A percentile compares a stretch with the other conserved stretches of the same genome.
Evolutionary conservation across 2,888 invertebrate species (phyloP).

Genomic region (Fabriciana adippe): DNA sequence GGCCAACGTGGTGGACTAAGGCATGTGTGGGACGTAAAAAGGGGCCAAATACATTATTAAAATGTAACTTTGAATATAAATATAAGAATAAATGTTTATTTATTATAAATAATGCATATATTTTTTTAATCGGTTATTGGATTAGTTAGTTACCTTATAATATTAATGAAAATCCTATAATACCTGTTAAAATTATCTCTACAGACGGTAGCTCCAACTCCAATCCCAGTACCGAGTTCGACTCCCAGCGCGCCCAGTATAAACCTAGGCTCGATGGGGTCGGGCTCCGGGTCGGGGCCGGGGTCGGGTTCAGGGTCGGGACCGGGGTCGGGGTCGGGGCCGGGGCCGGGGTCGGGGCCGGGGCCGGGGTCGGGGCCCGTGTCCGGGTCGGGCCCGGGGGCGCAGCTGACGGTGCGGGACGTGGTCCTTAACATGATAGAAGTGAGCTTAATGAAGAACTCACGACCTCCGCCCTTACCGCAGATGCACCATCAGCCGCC

Average conservation of each 20-base stretch:
- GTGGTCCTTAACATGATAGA: constrained; percentile 92
- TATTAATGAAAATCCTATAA: no score
- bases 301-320: constrained; percentile 16
- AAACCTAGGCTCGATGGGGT: constrained; percentile 69
- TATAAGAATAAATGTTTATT: no score
- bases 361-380: constrained; percentile 47
- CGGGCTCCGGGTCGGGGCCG: constrained; percentile 47
- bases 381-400: constrained; percentile 36
- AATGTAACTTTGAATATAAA: no score
- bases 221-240: constrained; percentile 13
- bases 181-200: neutral
- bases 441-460: constrained; percentile 87
- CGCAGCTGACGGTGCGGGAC: constrained; percentile 90
- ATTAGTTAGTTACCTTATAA: no score
- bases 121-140: no score
- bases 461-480: constrained; percentile 60
- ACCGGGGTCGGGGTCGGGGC: constrained; percentile 46
- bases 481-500: constrained; percentile 39
- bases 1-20: no score
- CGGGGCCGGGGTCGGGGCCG: constrained; percentile 44
- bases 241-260: constrained; percentile 28
- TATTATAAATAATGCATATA: no score
- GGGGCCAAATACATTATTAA: no score
- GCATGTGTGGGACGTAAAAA: no score
- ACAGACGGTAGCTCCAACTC: constrained; percentile 20